phyloP scores from a whole-genome alignment of 2,113 vertebrate genomes.

The Suricata suricatta region DNA sequence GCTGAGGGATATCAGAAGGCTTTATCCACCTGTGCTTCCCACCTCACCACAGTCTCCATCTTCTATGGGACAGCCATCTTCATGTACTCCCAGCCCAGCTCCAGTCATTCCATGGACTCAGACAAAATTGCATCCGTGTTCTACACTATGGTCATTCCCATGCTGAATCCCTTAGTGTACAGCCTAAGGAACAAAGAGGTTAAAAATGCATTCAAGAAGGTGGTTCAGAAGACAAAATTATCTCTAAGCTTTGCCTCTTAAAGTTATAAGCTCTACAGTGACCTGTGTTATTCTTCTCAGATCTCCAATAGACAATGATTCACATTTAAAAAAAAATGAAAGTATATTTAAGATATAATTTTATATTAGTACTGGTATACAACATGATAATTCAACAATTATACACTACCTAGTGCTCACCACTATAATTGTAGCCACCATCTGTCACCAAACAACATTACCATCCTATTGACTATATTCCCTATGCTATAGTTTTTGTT shows the following conservation, averaged over 20 bases:
- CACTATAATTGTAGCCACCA: neutral
- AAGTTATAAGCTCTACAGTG: neutral
- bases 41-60: conserved; percentile 35
- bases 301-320: neutral
- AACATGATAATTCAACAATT: neutral
- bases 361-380: neutral
- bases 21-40: conserved; percentile 41
- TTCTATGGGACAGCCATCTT: conserved; percentile 61
- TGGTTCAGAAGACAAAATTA: neutral
- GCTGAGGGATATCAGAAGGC: conserved; percentile 20
- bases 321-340: neutral
- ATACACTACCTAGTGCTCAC: neutral
- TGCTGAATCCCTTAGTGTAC: conserved; percentile 46
- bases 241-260: neutral
- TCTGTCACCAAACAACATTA: neutral
- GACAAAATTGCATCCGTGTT: conserved; percentile 48
- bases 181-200: conserved; percentile 65
- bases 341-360: neutral
- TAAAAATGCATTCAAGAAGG: conserved; percentile 30
- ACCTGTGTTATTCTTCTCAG: neutral
- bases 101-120: conserved; percentile 51
- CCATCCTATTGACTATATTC: neutral
- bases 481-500: neutral
- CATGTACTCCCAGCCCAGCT: conserved; percentile 57
- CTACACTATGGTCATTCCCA: conserved; percentile 47